Evolutionary conservation across 2,888 invertebrate genomes (phyloP), one percentile per base, ranked within the genome.

Genomic region (Cryptus armator): DNA sequence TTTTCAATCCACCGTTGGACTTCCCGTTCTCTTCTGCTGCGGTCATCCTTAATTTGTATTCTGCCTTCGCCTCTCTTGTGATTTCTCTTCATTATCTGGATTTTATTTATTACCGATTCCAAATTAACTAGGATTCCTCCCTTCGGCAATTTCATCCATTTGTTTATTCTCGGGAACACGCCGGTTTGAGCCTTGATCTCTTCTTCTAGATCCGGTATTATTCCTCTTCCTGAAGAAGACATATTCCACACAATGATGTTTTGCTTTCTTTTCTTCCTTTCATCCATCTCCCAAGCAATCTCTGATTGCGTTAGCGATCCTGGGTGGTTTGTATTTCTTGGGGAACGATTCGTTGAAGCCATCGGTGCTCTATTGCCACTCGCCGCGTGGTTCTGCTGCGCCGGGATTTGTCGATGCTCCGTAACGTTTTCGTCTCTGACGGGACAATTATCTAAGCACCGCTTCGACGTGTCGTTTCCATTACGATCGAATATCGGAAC

Each of bases 391-490:
- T 56, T 56, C 19, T 46, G 53, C 7, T 14, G 7, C 4, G 19
- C 24, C 3, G 48, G n/a, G 14, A n/a, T n/a, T 48, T 62, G 29
- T 24, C 14, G 9, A 10, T 62, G 62, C 14, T 53, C n/a, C 1
- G 16, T 14, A 1, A 14, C 59, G 4, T 24, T 14, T 4, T 43
- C 37, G 10, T 29, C 32, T 48, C 2, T n/a, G 14, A 32, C 76
- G 29, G n/a, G 7, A 16, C 1, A 48, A 37, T n/a, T 48, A 10
- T 70, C 37, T 59, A 7, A 12, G 32, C 14, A 53, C 24, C 3
- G 10, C 10, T 32, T 24, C 9, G 56, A 44, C 43, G 16, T 19
- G 43, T 70, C 78, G 16, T 70, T 70, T 59, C 43, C n/a, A n/a
- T 71, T 37, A 14, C 51, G 24, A 43, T 78, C 56, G 0, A n/a